Evolutionary conservation across 2,113 vertebrate species (phyloP).

Genomic region (Ceuthmochares aereus): DNA sequence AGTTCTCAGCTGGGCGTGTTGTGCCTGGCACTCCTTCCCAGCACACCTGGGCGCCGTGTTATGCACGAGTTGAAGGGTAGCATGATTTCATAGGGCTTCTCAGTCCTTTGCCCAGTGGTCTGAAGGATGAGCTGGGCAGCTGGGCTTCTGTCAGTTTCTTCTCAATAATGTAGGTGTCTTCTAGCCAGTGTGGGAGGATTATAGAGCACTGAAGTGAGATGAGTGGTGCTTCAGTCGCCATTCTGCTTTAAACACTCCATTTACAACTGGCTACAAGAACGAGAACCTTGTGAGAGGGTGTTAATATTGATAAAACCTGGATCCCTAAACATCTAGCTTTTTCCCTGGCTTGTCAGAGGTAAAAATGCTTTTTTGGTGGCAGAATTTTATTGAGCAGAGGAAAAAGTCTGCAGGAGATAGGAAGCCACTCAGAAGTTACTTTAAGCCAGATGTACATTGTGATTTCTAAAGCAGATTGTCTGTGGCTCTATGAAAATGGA

Average conservation of each 20-base stretch:
- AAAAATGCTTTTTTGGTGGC: neutral
- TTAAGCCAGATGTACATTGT: neutral
- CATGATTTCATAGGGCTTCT: neutral
- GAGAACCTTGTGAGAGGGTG: accelerated
- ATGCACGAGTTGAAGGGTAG: neutral
- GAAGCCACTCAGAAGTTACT: neutral
- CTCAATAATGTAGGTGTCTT: slow-evolving; percentile 29
- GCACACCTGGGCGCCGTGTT: slow-evolving; percentile 19
- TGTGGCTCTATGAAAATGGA: neutral
- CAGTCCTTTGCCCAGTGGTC: slow-evolving; percentile 1
- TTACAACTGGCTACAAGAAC: accelerated
- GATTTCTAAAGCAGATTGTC: neutral
- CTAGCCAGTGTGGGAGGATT: neutral
- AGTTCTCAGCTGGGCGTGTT: slow-evolving; percentile 33
- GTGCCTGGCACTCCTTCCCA: slow-evolving; percentile 17
- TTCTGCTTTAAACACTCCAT: neutral
- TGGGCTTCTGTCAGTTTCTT: slow-evolving; percentile 21
- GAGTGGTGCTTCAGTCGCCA: neutral
- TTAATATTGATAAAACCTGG: neutral
- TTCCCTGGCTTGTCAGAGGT: neutral
- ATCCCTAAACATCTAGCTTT: neutral
- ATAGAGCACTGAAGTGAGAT: neutral
- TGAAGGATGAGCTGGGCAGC: slow-evolving; percentile 13
- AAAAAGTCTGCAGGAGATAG: neutral
- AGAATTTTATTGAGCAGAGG: neutral